Evolutionary conservation across 2,888 invertebrate species (phyloP), one percentile per base, ranked within the genome.

Genomic region (Heliconius erato): DNA sequence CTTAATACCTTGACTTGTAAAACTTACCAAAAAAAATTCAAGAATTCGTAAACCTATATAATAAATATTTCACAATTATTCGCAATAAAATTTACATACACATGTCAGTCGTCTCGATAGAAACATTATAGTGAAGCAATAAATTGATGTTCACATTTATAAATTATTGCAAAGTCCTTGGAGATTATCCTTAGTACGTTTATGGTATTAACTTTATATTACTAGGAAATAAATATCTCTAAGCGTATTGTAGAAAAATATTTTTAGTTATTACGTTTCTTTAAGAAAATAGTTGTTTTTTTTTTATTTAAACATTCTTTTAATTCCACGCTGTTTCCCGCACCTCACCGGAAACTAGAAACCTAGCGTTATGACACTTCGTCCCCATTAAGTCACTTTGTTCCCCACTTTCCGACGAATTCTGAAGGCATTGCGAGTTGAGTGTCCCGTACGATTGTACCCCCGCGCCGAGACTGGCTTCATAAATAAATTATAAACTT

Each of bases 101-200:
- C 77, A 67, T 78, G 67, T 28, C 44, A 63, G 19, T 32, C 28
- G 16, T 77, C 77, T 77, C 54, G 14, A 78, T 67, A 67, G 78
- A 78, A 40, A 78, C 78, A 78, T 78, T 78, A 78, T 67, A 40
- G 67, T 67, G 77, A 6, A 28, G 65, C 63, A 78, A 49, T 67
- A 78, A 78, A 67, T 78, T 44, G 78, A 76, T 59, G 78, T 67
- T 44, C 9, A 77, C 65, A 65, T 77, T 77, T 78, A 44, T 44
- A 78, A 67, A 28, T 78, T 28, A 28, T 67, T 23, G 11, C 78
- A 67, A 44, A 40, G 40, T 67, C 65, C 28, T 78, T 67, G 40
- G 9, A 67, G 40, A 40, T 76, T 76, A 35, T 59, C 44, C 40
- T 44, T 78, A 67, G 44, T 40, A 78, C 7, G 40, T 65, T 78